Evolutionary conservation across 2,797 vertebrate species (phyloP).

Genomic region (Huso huso): DNA sequence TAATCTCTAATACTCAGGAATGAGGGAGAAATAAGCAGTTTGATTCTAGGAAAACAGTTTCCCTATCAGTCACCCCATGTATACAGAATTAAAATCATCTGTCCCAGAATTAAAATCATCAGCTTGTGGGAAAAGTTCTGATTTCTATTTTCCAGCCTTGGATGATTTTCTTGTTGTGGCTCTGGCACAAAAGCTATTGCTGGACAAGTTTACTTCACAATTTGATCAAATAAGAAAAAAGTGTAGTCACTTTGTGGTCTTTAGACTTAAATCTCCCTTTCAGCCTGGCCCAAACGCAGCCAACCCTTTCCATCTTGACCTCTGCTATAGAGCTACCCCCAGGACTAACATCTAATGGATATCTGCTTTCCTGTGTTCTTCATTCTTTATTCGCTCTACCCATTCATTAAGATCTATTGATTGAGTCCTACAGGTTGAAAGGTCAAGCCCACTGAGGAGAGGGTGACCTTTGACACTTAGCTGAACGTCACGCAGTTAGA

Average conservation of each 20-base stretch:
- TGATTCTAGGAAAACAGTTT: conserved; percentile 8
- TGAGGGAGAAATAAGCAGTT: too few relatives aligned
- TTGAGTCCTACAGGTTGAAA: not conserved
- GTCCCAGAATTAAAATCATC: not conserved
- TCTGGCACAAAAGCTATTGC: not conserved
- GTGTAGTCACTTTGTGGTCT: not conserved
- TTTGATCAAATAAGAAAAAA: not conserved
- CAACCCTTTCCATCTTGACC: too few relatives aligned
- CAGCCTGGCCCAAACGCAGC: not conserved
- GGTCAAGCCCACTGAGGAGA: not conserved
- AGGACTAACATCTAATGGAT: not conserved
- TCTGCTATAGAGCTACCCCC: not conserved
- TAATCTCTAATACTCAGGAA: too few relatives aligned
- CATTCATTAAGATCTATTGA: not conserved
- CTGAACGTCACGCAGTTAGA: not conserved
- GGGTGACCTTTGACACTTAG: not conserved
- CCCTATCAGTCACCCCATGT: not conserved
- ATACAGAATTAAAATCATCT: conserved; percentile 14
- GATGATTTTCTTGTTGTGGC: not conserved
- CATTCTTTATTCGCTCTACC: not conserved
- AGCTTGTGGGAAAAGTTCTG: conserved; percentile 6
- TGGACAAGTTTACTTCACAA: not conserved
- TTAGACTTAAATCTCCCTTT: not conserved
- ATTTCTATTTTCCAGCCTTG: not conserved
- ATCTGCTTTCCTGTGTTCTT: not conserved